Evolutionary conservation across 2,888 invertebrate genomes (phyloP).

Genomic region (Mylabris sibirica): DNA sequence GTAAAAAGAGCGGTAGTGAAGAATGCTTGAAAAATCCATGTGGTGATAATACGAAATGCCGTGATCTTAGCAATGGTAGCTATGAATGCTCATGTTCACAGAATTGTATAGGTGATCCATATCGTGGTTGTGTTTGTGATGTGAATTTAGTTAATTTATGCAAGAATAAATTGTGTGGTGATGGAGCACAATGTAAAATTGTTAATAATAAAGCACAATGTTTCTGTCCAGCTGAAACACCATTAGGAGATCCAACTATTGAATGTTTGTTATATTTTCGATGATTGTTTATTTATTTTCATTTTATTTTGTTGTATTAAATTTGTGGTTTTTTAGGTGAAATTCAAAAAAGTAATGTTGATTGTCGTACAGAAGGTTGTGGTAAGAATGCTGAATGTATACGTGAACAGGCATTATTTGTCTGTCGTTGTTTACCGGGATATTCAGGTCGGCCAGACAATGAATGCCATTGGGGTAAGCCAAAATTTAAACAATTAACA

Average conservation of each 20-base stretch:
- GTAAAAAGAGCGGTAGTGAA: conserved; percentile 73
- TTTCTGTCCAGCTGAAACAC: conserved; percentile 83
- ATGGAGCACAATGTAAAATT: conserved; percentile 82
- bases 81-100: conserved; percentile 83
- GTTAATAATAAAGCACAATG: conserved; percentile 75
- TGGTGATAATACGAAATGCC: conserved; percentile 83
- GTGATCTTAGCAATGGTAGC: conserved; percentile 72
- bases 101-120: conserved; percentile 83
- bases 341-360: conserved; percentile 68
- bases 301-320: background rate
- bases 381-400: conserved; percentile 87
- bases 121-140: conserved; percentile 81
- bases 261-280: conserved; percentile 73
- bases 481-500: conserved; percentile 36
- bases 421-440: conserved; percentile 80
- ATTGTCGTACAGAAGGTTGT: conserved; percentile 86
- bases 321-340: conserved; percentile 59
- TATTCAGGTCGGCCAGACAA: conserved; percentile 76
- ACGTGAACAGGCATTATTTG: conserved; percentile 82
- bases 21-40: conserved; percentile 84
- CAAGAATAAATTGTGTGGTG: conserved; percentile 79
- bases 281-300: conserved; percentile 42
- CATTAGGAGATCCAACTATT: conserved; percentile 83
- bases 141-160: conserved; percentile 72
- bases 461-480: conserved; percentile 74